Base-by-base conservation (phyloP, 1,140 invertebrate genomes). In the Goniozus legneri region DNA sequence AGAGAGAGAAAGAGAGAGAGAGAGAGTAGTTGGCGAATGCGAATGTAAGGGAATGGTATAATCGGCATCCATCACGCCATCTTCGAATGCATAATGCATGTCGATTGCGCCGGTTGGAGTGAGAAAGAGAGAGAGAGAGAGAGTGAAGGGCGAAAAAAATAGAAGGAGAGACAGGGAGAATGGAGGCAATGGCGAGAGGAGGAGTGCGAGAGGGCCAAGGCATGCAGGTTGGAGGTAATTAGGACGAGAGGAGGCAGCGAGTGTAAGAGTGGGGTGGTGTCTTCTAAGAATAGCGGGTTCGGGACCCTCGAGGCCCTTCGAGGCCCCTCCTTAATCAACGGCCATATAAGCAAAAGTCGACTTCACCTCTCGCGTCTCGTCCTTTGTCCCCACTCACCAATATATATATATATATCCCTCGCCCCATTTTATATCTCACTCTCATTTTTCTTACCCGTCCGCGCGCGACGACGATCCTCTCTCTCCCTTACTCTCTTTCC, bases 51-150 rank as follows among this genome's bases (percentile, higher is more conserved):
- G n/a, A 50, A 51, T 48, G 37, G 60, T 50, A 66, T 66, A 66
- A 66, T 64, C 64, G 57, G 34, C 40, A 20, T 33, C 44, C 64
- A 64, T 66, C 64, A 66, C 62, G 64, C 64, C 59, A 66, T 66
- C 64, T 62, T 52, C 49, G 50, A 63, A 66, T 65, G 63, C 58
- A 65, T 65, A 60, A 65, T 65, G 57, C 60, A 65, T 66, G 53
- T 44, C 30, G 47, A 21, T 36, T 22, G 46, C 38, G 33, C 31
- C 34, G n/a, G 33, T 4, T 19, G 37, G 18, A 8, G 22, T 15
- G 14, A 33, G 24, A 32, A 10, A n/a, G 15, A 24, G 22, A 36
- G 33, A 21, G 41, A 50, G 49, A 54, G 49, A 8, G 21, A 20
- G 19, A 16, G 24, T 19, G 38, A 40, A 41, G 20, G 20, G 52